A percentile compares a stretch with the other conserved stretches of the same genome.
phyloP scores from a whole-genome alignment of 2,113 vertebrate species.

The Smithornis capensis region DNA sequence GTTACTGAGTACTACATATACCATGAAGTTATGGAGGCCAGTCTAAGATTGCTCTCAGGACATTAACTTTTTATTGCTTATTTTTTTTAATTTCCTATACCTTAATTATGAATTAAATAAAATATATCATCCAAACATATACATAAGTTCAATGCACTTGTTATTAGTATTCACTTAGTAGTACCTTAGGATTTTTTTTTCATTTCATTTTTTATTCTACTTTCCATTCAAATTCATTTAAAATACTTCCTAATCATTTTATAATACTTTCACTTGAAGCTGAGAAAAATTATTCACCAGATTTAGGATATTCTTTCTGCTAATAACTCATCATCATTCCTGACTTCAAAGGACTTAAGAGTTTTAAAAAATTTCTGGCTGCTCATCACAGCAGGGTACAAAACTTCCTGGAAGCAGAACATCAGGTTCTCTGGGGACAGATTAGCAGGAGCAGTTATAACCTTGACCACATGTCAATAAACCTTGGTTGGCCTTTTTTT shows the following conservation, averaged over 20 bases:
- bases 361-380: background rate
- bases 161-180: background rate
- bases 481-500: background rate
- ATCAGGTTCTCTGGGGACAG: background rate
- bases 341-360: constrained; percentile 12
- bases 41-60: background rate
- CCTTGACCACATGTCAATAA: background rate
- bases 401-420: background rate
- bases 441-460: background rate
- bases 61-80: background rate
- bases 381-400: background rate
- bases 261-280: background rate
- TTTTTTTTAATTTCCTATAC: background rate
- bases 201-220: background rate
- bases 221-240: background rate
- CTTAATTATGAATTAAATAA: background rate
- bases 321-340: background rate
- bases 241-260: background rate
- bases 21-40: background rate
- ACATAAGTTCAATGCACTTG: background rate
- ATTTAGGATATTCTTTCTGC: background rate
- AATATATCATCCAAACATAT: background rate
- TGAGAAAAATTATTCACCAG: background rate
- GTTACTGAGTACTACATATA: background rate
- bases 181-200: background rate